Base-by-base conservation (phyloP, 1,140 invertebrate species). In the Hylaeus volcanicus region DNA sequence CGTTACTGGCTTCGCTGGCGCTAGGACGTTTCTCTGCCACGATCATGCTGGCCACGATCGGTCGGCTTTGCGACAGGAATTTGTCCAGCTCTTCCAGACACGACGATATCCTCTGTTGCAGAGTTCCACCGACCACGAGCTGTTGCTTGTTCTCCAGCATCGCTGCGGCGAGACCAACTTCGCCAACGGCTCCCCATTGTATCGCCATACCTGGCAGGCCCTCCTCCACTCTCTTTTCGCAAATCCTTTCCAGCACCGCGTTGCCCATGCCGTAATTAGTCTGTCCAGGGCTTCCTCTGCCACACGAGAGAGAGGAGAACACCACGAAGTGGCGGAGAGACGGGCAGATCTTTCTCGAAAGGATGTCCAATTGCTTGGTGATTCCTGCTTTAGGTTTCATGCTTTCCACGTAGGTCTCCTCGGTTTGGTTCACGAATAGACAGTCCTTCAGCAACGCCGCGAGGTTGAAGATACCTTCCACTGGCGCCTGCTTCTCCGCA, bases 401-500 rank as follows among this genome's bases (percentile, higher is more conserved):
- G 2, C 93, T 94, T 41, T 90, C 90, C 55, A 90, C 84, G 68
- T 95, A 95, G 1, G 83, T 86, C 75, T 94, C 91, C 37, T 82
- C 85, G 1, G 93, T 95, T 89, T 95, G 94, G 81, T 95, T 95
- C 68, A 93, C 91, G 73, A 93, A 93, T 0, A 95, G 1, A 4
- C 85, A 88, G 63, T 95, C 95, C 73, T 92, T 93, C 4, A 95
- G 86, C 43, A 96, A 95, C 77, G 95, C 95, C 8, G 97, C 97
- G 26, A 97, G 91, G 90, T 98, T 96, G 90, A 97, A 98, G 48
- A 98, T 95, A n/a, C 94, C 96, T 63, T 95, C 96, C 63, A 98
- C 93, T 11, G 95, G 95, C 2, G 94, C 96, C 2, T 96, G 85
- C 78, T 93, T 88, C 2, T 86, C 88, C 1, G 96, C 95, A 53